Percentiles rank a stretch among this genome's conserved stretches.
phyloP scores from a whole-genome alignment of 1,140 invertebrate genomes.

The Tribolium castaneum region DNA sequence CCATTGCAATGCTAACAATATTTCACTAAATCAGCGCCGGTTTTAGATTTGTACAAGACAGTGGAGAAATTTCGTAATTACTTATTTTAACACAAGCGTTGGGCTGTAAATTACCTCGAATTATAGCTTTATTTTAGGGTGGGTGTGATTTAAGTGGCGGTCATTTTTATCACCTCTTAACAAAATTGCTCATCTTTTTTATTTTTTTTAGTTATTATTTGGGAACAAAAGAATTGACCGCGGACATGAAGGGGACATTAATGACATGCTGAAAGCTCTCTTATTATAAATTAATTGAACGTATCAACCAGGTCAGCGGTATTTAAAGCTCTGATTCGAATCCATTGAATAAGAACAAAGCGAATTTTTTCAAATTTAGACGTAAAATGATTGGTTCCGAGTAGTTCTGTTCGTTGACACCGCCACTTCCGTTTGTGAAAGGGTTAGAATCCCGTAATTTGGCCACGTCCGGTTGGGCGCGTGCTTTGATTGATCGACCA shows the following conservation, averaged over 20 bases:
- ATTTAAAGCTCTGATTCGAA: neutral
- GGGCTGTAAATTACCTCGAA: neutral
- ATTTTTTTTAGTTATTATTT: neutral
- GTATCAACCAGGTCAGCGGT: neutral
- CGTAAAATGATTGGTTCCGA: constrained; percentile 21
- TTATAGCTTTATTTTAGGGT: neutral
- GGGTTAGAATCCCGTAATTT: constrained; percentile 44
- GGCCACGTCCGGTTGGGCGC: constrained; percentile 37
- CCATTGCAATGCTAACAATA: neutral
- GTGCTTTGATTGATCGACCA: constrained; percentile 42
- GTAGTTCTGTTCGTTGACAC: constrained; percentile 41
- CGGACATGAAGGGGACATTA: neutral
- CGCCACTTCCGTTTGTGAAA: constrained; percentile 31
- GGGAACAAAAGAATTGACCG: neutral
- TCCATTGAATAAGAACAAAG: neutral
- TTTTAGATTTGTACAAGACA: no score
- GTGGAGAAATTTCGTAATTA: neutral
- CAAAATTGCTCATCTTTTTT: neutral
- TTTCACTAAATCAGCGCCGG: neutral
- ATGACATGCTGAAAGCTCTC: neutral
- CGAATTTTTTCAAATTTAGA: neutral
- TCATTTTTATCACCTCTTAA: neutral
- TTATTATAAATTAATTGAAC: constrained; percentile 6
- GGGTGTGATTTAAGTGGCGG: neutral
- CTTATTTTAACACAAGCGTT: neutral